Evolutionary conservation across 2,888 invertebrate genomes (phyloP).

Genomic region (Nephrotoma flavescens): DNA sequence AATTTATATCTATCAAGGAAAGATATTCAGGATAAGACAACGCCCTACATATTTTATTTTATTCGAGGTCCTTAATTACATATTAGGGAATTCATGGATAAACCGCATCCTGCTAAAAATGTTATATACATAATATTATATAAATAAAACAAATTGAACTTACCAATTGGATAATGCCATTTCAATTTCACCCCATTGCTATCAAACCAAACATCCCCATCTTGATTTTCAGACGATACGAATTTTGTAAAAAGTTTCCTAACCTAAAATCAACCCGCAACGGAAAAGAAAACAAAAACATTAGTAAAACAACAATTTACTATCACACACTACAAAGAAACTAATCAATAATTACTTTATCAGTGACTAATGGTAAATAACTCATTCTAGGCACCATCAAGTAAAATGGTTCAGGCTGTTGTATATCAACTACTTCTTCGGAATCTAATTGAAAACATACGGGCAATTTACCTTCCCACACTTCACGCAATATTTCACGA

Average conservation of each 20-base stretch:
- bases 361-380: constrained; percentile 88
- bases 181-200: constrained; percentile 82
- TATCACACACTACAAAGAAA: constrained; percentile 15
- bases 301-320: background rate
- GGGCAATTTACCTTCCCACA: constrained; percentile 93
- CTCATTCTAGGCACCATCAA: constrained; percentile 86
- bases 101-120: background rate
- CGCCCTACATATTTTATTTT: background rate
- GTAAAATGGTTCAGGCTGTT: constrained; percentile 85
- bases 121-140: background rate
- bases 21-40: background rate
- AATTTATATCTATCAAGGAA: no score
- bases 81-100: background rate
- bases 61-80: background rate
- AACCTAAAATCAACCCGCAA: constrained; percentile 38
- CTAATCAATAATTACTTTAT: constrained; percentile 49
- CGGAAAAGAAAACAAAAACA: constrained; percentile 4
- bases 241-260: constrained; percentile 76
- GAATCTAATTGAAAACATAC: constrained; percentile 80
- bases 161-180: constrained; percentile 66
- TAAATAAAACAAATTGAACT: background rate
- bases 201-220: constrained; percentile 89
- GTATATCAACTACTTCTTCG: constrained; percentile 77
- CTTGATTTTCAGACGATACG: constrained; percentile 64
- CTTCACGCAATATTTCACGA: constrained; percentile 81